Evolutionary conservation across 1,140 invertebrate species (phyloP), one percentile per base, ranked within the genome.

Genomic region (Ridgeia piscesae): DNA sequence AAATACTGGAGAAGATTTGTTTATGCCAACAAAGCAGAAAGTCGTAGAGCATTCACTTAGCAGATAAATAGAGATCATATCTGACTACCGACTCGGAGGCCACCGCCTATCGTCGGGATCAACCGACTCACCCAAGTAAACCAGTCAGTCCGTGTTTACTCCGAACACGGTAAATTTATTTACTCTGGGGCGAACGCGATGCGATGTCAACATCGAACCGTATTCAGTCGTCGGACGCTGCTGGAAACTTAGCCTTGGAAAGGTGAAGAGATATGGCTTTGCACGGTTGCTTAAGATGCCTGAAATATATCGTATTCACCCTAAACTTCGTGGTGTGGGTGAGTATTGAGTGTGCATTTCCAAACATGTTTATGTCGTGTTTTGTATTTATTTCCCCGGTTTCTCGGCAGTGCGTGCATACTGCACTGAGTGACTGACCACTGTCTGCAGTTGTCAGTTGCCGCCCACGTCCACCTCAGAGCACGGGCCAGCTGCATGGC

Each of bases 261-360:
- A 4, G 58, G 58, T 77, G 58, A 77, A 77, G 58, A 77, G 58
- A 77, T 21, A 92, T 92, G 92, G 50, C 92, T 27, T 50, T 92
- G 34, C 42, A 50, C 48, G 89, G 92, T 21, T 92, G 92, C 34
- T 58, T 92, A 89, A 50, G 42, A 33, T 50, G 42, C n/a, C 42
- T 91, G 34, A 92, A 92, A 77, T 92, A 92, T 91, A 42, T 58
- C 34, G 92, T 92, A 21, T 92, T 92, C 48, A 91, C 91, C 17
- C 89, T 92, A 27, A 92, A 92, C 91, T 92, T 92, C 92, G 42
- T 92, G 4, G 89, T 92, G 21, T 92, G 92, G 92, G 92, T 92
- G n/a, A 91, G 92, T 92, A 17, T 91, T 42, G n/a, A n/a, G n/a
- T n/a, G 14, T 42, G 88, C 14, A 11, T 33, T 92, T 92, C 8